Conservation (phyloP, 2,888 invertebrate species). For the Zaprionus bogoriensis region DNA sequence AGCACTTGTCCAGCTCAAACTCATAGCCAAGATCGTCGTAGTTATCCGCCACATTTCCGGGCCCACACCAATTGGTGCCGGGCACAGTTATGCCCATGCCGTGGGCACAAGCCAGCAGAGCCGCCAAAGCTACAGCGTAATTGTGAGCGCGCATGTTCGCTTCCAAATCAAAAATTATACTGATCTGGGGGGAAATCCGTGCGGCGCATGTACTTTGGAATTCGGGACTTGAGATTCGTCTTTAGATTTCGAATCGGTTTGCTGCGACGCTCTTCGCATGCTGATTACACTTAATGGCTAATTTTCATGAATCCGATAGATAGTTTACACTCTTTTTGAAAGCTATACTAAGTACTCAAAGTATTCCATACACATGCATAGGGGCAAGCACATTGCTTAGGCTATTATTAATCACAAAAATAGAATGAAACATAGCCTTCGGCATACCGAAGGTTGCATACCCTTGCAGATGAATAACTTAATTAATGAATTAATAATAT, state of each 20-base stretch:
- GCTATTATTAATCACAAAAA: conserved; percentile 9
- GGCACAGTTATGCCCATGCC: conserved; percentile 78
- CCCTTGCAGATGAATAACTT: too few species aligned
- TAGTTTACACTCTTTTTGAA: not conserved
- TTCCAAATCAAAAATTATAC: conserved; percentile 30
- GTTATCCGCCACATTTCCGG: conserved; percentile 90
- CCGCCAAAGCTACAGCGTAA: conserved; percentile 18
- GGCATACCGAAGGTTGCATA: too few species aligned
- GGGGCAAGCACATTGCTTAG: conserved; percentile 7
- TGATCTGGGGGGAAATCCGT: conserved; percentile 26
- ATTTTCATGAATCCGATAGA: conserved; percentile 2
- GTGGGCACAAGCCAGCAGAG: conserved; percentile 10
- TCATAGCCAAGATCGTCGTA: conserved; percentile 86
- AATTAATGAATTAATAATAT: too few species aligned
- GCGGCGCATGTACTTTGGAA: not conserved
- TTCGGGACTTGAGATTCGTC: not conserved
- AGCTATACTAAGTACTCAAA: conserved; percentile 26
- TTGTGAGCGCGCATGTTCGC: conserved; percentile 30
- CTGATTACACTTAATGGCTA: conserved; percentile 42
- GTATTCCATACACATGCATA: conserved; percentile 18
- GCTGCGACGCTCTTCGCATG: conserved; percentile 22
- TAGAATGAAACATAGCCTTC: too few species aligned
- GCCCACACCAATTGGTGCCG: conserved; percentile 96
- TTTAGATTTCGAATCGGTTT: conserved; percentile 9
- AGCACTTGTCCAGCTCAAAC: conserved; percentile 89